Evolutionary conservation across 2,888 invertebrate genomes (phyloP), one percentile per base, ranked within the genome.

Genomic region (Papilio elwesi): DNA sequence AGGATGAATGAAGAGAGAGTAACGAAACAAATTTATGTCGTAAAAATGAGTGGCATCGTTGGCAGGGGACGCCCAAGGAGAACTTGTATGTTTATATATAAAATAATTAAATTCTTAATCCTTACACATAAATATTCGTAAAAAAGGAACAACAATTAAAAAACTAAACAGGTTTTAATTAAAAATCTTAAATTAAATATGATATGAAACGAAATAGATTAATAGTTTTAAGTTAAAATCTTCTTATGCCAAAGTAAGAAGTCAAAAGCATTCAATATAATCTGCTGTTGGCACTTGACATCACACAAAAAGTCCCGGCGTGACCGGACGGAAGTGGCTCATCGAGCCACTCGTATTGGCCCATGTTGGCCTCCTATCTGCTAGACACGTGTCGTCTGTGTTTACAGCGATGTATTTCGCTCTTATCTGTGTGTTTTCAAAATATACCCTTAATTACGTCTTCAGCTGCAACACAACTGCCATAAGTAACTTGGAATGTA

Each of bases 371-470:
- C 47, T 51, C 55, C 59, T 85, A 86, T 89, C 87, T 87, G 85
- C 79, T 79, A 76, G 87, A 90, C 91, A 91, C 87, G 88, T 91
- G 91, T 90, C 85, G 81, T 80, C 79, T 82, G 76, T 89, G 90
- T 90, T 89, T 88, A 89, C 89, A 87, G 82, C 81, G 79, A 77
- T 84, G 85, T 83, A 82, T 81, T 80, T 81, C 80, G 76, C 80
- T 82, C 57, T 87, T 87, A 90, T 85, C 86, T 16, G 53, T 26
- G 49, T 66, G 83, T 83, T 81, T 82, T 80, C 76, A 77, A 77
- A 83, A 82, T 82, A 64, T 55, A 36, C 65, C 7, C 70, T 66
- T 57, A 43, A 71, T 65, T 79, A 79, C 79, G 74, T 55, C 78
- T 83, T 85, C 85, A 85, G 84, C 82, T 80, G 52, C 38, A 3